Evolutionary conservation across 2,888 invertebrate species (phyloP).

Genomic region (Agrenia bidenticulata): DNA sequence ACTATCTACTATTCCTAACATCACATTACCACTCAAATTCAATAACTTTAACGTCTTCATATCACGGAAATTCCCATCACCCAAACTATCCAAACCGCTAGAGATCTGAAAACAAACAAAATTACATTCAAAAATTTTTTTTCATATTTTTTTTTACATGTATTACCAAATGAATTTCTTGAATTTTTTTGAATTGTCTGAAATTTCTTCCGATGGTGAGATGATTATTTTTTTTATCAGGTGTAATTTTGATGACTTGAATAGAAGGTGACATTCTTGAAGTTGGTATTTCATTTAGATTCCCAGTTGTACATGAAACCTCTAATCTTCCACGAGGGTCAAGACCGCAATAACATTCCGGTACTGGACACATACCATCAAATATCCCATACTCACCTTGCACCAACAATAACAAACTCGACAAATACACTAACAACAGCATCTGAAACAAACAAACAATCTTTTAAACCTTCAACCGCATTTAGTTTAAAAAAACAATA

Average conservation of each 20-base stretch:
- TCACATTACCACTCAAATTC: conserved; percentile 72
- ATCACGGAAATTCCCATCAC: conserved; percentile 77
- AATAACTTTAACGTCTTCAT: conserved; percentile 62
- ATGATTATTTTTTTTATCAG: conserved; percentile 57
- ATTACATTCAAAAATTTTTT: conserved; percentile 5
- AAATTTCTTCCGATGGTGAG: conserved; percentile 72
- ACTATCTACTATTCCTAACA: conserved; percentile 66
- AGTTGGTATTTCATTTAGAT: conserved; percentile 38
- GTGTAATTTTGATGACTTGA: conserved; percentile 37
- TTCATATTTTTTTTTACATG: not conserved
- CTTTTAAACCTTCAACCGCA: too few species aligned
- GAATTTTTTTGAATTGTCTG: conserved; percentile 62
- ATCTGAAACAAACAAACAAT: too few species aligned
- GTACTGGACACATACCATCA: conserved; percentile 38
- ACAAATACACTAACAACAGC: too few species aligned
- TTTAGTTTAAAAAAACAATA: too few species aligned
- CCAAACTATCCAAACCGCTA: conserved; percentile 74
- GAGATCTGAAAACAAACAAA: conserved; percentile 61
- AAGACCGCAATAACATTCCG: conserved; percentile 36
- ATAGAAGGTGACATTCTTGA: conserved; percentile 34
- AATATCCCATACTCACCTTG: too few species aligned
- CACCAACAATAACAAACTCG: too few species aligned
- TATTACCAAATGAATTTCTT: conserved; percentile 67
- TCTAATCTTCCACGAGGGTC: conserved; percentile 32
- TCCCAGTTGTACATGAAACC: conserved; percentile 30